Percentiles rank a stretch among this genome's conserved stretches.
phyloP scores from a whole-genome alignment of 2,113 vertebrate species.

The Sinocyclocheilus anshuiensis region DNA sequence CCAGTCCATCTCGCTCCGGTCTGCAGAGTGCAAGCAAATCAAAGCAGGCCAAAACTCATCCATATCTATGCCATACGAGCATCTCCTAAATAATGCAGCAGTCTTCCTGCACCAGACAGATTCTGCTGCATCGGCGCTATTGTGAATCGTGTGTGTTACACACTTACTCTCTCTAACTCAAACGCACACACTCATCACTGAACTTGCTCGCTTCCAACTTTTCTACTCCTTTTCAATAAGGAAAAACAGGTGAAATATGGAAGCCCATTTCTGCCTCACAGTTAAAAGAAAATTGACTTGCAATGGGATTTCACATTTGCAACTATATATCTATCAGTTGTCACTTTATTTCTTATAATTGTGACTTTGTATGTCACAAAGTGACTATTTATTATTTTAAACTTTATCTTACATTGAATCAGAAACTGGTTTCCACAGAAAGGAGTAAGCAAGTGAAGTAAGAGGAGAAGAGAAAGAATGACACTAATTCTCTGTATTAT shows the following conservation, averaged over 20 bases:
- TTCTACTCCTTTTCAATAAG: conserved; percentile 34
- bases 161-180: not conserved
- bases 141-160: conserved; percentile 62
- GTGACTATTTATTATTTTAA: not conserved
- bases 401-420: not conserved
- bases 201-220: conserved; percentile 56
- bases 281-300: too few relatives aligned
- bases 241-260: not conserved
- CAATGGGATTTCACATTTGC: too few relatives aligned
- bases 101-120: conserved; percentile 66
- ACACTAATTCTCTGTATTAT: not conserved
- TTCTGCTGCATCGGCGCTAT: conserved; percentile 73
- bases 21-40: conserved; percentile 58
- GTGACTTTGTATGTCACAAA: not conserved
- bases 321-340: not conserved
- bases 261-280: not conserved
- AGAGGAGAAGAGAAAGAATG: not conserved
- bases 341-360: not conserved
- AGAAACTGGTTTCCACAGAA: not conserved
- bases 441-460: not conserved
- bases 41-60: conserved; percentile 70
- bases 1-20: conserved; percentile 47
- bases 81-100: conserved; percentile 76
- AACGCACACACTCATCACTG: not conserved
- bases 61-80: conserved; percentile 69